phyloP scores from a whole-genome alignment of 2,888 invertebrate genomes.

The Entomobrya multifasciata region DNA sequence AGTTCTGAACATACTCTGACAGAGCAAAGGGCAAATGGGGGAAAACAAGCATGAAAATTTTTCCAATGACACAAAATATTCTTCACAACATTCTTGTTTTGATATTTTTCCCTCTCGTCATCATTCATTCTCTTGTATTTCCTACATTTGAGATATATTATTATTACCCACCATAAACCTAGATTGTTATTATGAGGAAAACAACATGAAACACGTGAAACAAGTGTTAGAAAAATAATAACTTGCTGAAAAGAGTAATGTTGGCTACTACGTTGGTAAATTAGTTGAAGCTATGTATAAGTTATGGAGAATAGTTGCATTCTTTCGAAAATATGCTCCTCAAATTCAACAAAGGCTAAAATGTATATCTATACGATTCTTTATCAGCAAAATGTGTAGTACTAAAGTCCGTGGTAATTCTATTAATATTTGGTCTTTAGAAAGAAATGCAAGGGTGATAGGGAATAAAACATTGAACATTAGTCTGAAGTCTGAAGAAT shows the following conservation, averaged over 20 bases:
- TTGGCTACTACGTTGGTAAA: conserved; percentile 20
- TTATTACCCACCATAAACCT: conserved; percentile 35
- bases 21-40: conserved; percentile 60
- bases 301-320: too few species aligned
- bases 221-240: conserved; percentile 60
- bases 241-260: background rate
- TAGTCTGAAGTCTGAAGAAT: too few species aligned
- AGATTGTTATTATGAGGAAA: conserved; percentile 12
- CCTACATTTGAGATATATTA: conserved; percentile 7
- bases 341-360: too few species aligned
- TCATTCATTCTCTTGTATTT: background rate
- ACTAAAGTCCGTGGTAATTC: too few species aligned
- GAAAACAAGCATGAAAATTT: conserved; percentile 59
- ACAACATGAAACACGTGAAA: conserved; percentile 29
- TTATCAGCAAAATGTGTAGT: too few species aligned
- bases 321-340: too few species aligned
- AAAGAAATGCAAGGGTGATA: too few species aligned
- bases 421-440: too few species aligned
- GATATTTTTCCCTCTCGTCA: background rate
- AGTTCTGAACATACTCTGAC: conserved; percentile 64
- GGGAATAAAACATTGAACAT: too few species aligned
- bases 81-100: background rate
- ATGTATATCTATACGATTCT: too few species aligned
- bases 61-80: background rate
- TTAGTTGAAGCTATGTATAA: too few species aligned